Base-by-base conservation (phyloP, 2,797 vertebrate genomes). In the Coilia nasus region DNA sequence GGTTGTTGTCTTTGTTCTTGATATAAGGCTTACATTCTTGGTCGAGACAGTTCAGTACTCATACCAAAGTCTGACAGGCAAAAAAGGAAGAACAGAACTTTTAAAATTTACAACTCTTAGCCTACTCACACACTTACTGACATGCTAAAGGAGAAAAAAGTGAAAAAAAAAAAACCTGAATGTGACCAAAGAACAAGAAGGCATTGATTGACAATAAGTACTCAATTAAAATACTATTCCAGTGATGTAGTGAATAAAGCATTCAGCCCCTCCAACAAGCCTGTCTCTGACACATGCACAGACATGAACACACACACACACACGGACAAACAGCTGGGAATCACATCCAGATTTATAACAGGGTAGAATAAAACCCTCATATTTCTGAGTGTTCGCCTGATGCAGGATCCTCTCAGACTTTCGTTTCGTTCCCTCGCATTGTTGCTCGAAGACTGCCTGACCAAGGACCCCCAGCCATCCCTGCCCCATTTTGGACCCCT, bases 11-110 rank as follows among this genome's bases (percentile, higher is more conserved):
- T 86, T 60, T 89, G 81, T 60, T 83, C 62, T 83, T 88, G 84
- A 86, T 81, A 85, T 71, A 87, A 89, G 57, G 84, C 35, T 83
- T 60, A 86, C 12, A 86, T 86, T 83, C 47, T 82, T 82, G 87
- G 81, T 82, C 67, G 28, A 14, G 80, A 41, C 78, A 67, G 85
- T 9, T 54, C 44, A 15, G 25, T 47, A 60, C 19, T 59, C 81
- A 31, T 47, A 71, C 84, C 82, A 31, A 81, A 35, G 44, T 6
- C 64, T 71, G 25, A 71, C 11, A 5, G 67, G 28, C 17, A 78
- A 2, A 78, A 41, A 44, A 41, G 35, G 14, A 5, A 21, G 17
- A 25, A 3, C 14, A 19, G 2, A 35, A 54, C 50, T 54, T 31
- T 31, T 15, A 15, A 75, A 75, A 35, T 31, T 19, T 75, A 44